phyloP scores from a whole-genome alignment of 2,797 vertebrate species.

The Myotis findleyi region DNA sequence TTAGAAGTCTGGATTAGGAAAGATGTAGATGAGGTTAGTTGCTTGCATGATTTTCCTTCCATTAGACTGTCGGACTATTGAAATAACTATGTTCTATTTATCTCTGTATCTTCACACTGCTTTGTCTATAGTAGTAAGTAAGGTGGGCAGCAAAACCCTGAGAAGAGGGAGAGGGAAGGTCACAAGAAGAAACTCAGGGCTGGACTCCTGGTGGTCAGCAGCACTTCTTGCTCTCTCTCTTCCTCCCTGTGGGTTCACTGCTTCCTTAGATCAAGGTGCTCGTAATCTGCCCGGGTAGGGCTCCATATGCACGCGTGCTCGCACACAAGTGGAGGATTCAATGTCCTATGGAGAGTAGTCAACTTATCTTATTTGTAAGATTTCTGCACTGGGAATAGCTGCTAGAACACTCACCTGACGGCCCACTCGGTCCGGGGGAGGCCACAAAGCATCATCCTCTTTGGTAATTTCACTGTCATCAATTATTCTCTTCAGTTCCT shows the following conservation, averaged over 20 bases:
- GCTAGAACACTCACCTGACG: conserved; percentile 92
- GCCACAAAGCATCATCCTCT: conserved; percentile 98
- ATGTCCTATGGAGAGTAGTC: not conserved
- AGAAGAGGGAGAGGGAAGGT: not conserved
- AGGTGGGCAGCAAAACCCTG: not conserved
- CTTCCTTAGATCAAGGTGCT: not conserved
- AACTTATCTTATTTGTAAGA: not conserved
- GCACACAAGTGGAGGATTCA: not conserved
- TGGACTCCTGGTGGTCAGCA: not conserved
- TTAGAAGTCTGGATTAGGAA: not conserved
- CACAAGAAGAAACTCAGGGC: not conserved
- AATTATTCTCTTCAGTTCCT: conserved; percentile 98
- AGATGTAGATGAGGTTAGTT: not conserved
- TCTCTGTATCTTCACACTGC: not conserved
- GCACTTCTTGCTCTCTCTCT: not conserved
- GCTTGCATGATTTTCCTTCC: not conserved
- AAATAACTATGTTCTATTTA: conserved; percentile 14
- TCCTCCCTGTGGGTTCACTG: not conserved
- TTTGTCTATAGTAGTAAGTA: not conserved
- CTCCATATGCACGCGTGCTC: not conserved
- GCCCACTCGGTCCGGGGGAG: conserved; percentile 97
- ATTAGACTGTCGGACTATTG: not conserved
- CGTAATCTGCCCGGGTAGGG: not conserved
- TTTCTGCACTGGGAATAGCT: not conserved
- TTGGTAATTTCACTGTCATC: conserved; percentile 99